These are phyloP conservation scores for Stegostoma tigrinum DNA, from an alignment of 2,113 vertebrate genomes.

Conservation along the genomic window DNA sequence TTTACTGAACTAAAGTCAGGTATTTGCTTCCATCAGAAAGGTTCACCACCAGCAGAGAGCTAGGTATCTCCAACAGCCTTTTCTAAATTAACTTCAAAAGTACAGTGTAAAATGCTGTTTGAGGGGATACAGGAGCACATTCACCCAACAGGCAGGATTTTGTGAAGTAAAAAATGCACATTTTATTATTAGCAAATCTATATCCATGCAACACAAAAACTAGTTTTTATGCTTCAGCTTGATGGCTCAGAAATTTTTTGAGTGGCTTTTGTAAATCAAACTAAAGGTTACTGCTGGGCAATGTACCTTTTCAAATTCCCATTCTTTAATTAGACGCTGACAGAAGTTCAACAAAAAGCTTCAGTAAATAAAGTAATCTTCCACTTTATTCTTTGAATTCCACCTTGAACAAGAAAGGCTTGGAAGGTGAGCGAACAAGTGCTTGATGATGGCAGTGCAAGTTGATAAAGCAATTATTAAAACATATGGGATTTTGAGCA, in stretches of 20 bases:
- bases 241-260: not conserved
- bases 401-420: not conserved
- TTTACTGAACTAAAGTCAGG: not conserved
- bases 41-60: not conserved
- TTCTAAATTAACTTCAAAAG: not conserved
- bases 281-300: not conserved
- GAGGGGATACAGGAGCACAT: not conserved
- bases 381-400: not conserved
- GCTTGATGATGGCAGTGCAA: not conserved
- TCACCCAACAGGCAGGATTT: not conserved
- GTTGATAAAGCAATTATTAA: not conserved
- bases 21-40: not conserved
- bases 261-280: not conserved
- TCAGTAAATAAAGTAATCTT: not conserved
- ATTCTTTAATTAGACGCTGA: not conserved
- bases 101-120: not conserved
- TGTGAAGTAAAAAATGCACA: not conserved
- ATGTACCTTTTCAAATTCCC: not conserved
- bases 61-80: not conserved
- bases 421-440: not conserved
- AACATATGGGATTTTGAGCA: not conserved
- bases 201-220: not conserved
- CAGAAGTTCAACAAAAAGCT: not conserved
- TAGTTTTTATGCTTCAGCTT: not conserved
- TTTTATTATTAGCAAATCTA: not conserved